Evolutionary conservation across 2,888 invertebrate species (phyloP).

Genomic region (Megastigmus dorsalis): DNA sequence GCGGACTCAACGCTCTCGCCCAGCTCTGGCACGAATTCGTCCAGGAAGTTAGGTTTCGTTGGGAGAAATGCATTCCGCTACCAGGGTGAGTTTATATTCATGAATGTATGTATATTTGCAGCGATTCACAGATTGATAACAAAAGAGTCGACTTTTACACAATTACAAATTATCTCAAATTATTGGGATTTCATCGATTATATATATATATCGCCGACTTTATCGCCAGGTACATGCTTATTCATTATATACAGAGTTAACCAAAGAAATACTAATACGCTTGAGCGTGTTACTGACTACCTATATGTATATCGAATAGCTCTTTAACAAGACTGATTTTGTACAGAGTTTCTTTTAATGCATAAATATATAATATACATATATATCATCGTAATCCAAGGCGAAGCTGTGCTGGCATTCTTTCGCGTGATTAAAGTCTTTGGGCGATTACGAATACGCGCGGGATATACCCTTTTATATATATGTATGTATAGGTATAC

Average conservation of each 20-base stretch:
- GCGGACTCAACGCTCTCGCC: slow-evolving; percentile 84
- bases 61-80: slow-evolving; percentile 87
- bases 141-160: slow-evolving; percentile 11
- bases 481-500: slow-evolving; percentile 6
- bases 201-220: slow-evolving; percentile 26
- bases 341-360: slow-evolving; percentile 10
- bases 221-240: slow-evolving; percentile 8
- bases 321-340: slow-evolving; percentile 20
- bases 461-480: too few relatives aligned
- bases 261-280: slow-evolving; percentile 34
- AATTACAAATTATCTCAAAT: slow-evolving; percentile 47
- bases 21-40: slow-evolving; percentile 96
- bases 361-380: slow-evolving; percentile 18
- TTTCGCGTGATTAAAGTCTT: slow-evolving; percentile 39
- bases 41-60: slow-evolving; percentile 90
- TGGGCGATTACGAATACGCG: slow-evolving; percentile 31
- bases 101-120: slow-evolving; percentile 48
- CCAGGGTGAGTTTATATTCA: slow-evolving; percentile 86
- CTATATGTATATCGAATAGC: too few relatives aligned
- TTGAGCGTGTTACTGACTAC: slow-evolving; percentile 25
- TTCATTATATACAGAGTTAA: slow-evolving; percentile 33
- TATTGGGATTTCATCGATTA: slow-evolving; percentile 2
- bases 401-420: slow-evolving; percentile 20
- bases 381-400: slow-evolving; percentile 32
- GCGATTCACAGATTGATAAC: slow-evolving; percentile 25